Base-by-base conservation (phyloP, 2,888 invertebrate genomes). In the Chrysolina americana region DNA sequence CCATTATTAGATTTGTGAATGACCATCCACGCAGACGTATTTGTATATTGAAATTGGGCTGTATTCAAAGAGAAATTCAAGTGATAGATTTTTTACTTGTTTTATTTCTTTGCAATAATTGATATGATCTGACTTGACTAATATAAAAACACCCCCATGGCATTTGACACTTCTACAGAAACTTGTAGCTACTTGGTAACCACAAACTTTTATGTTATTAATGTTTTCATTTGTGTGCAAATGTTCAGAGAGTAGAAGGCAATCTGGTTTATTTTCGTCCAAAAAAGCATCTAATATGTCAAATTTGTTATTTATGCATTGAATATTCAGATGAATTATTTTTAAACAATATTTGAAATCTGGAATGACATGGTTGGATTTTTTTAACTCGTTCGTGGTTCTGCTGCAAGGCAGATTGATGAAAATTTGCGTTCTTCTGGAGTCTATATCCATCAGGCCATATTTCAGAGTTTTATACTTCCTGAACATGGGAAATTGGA, bases 201-300 rank as follows among this genome's bases (percentile, higher is more conserved):
- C 28, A 62, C 62, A 28, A 23, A 62, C 10, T 28, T 5, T 28
- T 28, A 62, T 28, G 36, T 62, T 28, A 62, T 8, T 36, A 11
- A 62, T 11, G 23, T 23, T 62, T 23, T 62, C 62, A 62, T 62
- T 23, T 36, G 23, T 62, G 21, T 62, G 28, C 62, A 23, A 62
- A 13, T 62, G 62, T 62, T 62, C 62, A 11, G 62, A 28, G 28
- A 62, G 62, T 17, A 62, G 13, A n/a, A 62, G 62, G 15, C 6
- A 62, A 62, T 62, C 62, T 28, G 62, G 62, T 17, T 62, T 28
- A 36, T 28, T 8, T 17, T 62, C 62, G 21, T 28, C 62, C 11
- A 62, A 17, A 10, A 62, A 23, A 23, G 62, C 62, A 23, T 62
- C 28, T 28, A 62, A 28, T 2, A 62, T 62, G n/a, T 62, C 28